Percentiles rank a stretch among this genome's conserved stretches.
phyloP scores from a whole-genome alignment of 2,888 invertebrate species.

The Epicampocera succincta region DNA sequence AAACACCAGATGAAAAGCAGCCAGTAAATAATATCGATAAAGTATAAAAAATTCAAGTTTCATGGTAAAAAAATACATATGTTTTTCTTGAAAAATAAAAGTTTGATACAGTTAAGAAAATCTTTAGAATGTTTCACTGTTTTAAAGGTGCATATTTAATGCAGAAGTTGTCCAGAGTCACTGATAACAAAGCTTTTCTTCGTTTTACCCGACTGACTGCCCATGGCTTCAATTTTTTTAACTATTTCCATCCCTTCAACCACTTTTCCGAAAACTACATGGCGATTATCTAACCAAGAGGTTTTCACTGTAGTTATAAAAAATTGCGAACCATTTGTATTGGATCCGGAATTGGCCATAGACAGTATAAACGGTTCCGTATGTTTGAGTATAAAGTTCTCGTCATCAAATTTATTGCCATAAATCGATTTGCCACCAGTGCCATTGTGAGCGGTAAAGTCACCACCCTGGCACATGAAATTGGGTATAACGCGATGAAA shows the following conservation, averaged over 20 bases:
- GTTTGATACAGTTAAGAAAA: too few species aligned
- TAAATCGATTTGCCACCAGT: constrained; percentile 98
- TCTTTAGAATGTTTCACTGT: neutral
- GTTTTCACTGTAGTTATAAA: constrained; percentile 96
- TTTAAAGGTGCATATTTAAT: neutral
- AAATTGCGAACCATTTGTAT: constrained; percentile 98
- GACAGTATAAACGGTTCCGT: constrained; percentile 94
- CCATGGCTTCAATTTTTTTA: constrained; percentile 90
- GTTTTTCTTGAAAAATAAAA: too few species aligned
- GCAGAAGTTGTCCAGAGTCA: constrained; percentile 88
- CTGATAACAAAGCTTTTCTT: constrained; percentile 89
- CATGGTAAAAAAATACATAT: too few species aligned
- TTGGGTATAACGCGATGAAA: constrained; percentile 98
- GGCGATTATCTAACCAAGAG: constrained; percentile 95
- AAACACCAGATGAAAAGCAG: constrained; percentile 38
- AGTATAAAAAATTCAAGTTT: neutral
- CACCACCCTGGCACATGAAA: constrained; percentile 98
- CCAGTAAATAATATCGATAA: constrained; percentile 12
- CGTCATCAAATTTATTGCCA: constrained; percentile 96
- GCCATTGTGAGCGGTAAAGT: constrained; percentile 96
- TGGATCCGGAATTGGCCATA: constrained; percentile 97
- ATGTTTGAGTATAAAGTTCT: constrained; percentile 97
- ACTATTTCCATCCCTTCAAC: constrained; percentile 95
- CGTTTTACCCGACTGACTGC: constrained; percentile 91
- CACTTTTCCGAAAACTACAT: constrained; percentile 95